These are phyloP conservation scores for Himalopsyche japonica DNA, from an alignment of 2,888 invertebrate genomes.

Conservation along the genomic window DNA sequence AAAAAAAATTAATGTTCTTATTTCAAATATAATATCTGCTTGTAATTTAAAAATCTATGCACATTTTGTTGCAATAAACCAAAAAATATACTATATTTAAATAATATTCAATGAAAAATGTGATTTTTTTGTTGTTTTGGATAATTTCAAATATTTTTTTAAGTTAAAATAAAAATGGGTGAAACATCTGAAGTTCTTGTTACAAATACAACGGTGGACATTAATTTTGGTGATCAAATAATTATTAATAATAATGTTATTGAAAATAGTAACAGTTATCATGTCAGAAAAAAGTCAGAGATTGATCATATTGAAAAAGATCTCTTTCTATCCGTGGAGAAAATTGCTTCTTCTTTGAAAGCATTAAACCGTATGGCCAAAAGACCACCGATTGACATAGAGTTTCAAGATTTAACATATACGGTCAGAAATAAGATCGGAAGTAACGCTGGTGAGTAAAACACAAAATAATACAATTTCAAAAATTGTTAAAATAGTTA, in stretches of 20 bases:
- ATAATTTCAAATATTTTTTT: neutral
- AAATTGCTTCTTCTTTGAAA: conserved; percentile 53
- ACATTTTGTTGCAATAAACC: neutral
- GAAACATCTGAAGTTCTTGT: neutral
- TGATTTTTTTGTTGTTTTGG: neutral
- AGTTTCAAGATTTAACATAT: conserved; percentile 63
- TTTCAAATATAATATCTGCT: neutral
- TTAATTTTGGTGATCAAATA: neutral
- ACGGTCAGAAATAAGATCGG: conserved; percentile 51
- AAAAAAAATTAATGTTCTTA: neutral
- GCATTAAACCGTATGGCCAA: conserved; percentile 62
- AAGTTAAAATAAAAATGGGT: neutral
- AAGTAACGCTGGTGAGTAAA: conserved; percentile 1
- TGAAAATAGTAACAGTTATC: neutral
- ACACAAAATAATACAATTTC: no score
- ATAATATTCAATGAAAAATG: neutral
- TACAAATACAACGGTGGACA: neutral
- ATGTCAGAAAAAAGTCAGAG: neutral
- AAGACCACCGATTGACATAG: conserved; percentile 62
- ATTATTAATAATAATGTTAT: neutral
- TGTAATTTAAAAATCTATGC: neutral
- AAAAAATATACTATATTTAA: neutral
- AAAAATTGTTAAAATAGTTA: no score
- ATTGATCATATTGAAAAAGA: neutral
- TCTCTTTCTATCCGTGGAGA: neutral